Evolutionary conservation across 2,797 vertebrate genomes (phyloP).

Genomic region (Sylvia borin): DNA sequence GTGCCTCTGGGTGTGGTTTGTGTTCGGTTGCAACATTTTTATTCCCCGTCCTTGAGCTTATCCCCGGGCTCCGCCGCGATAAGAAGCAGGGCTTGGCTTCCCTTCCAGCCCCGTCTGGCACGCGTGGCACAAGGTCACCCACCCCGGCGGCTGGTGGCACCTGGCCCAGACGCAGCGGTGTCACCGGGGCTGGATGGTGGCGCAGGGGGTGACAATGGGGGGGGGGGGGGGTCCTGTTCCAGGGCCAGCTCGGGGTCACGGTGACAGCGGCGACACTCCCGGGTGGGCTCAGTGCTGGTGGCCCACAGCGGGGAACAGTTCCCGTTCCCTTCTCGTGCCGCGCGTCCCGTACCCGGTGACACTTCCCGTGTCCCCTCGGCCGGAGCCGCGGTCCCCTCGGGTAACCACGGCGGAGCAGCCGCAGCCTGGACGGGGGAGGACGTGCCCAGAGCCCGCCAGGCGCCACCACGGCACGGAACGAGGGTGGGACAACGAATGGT

Average conservation of each 20-base stretch:
- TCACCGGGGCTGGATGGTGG: not conserved
- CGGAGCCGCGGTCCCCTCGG: not conserved
- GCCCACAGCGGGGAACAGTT: no score
- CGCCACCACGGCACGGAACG: accelerated
- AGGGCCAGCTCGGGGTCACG: not conserved
- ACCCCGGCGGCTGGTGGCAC: accelerated
- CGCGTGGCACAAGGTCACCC: not conserved
- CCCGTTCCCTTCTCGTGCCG: no score
- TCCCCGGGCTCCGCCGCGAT: not conserved
- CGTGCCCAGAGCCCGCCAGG: not conserved
- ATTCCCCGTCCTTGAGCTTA: not conserved
- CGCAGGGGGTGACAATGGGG: not conserved
- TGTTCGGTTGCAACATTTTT: not conserved
- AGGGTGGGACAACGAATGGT: not conserved
- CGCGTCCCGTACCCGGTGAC: accelerated
- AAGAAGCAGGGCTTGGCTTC: not conserved
- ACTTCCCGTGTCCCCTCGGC: accelerated
- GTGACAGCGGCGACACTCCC: not conserved
- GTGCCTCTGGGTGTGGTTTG: not conserved
- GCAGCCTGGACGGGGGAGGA: not conserved
- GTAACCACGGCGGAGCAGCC: no score
- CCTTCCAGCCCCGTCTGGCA: not conserved
- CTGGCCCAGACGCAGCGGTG: not conserved
- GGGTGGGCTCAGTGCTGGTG: not conserved
- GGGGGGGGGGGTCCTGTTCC: not conserved